Conservation (phyloP, 2,888 invertebrate genomes). For the Chesias legatella region DNA sequence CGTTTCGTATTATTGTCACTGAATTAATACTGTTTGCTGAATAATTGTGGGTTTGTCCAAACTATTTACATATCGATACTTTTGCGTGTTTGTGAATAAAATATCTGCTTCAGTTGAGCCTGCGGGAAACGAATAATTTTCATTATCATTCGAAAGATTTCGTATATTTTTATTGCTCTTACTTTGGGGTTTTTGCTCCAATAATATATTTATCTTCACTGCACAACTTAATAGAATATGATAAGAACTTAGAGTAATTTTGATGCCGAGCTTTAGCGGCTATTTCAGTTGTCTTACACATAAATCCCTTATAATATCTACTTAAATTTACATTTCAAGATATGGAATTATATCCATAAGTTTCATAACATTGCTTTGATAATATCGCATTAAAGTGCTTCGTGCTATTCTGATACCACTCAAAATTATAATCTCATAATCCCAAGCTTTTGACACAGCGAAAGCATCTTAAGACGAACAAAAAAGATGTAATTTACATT, state of each 20-base stretch:
- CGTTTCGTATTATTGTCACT: neutral
- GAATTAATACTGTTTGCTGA: conserved; percentile 1
- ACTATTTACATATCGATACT: neutral
- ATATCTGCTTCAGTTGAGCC: conserved; percentile 41
- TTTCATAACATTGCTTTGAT: too few relatives aligned
- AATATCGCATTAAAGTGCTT: too few relatives aligned
- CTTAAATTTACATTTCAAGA: too few relatives aligned
- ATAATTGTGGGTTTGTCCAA: neutral
- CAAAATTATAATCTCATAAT: conserved; percentile 18
- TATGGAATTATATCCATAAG: too few relatives aligned
- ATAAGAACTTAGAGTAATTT: conserved; percentile 11
- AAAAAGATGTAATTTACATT: conserved; percentile 32
- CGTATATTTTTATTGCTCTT: conserved; percentile 48
- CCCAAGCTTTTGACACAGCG: conserved; percentile 18
- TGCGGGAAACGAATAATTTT: conserved; percentile 43
- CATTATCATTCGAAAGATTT: conserved; percentile 54
- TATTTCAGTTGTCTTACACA: too few relatives aligned
- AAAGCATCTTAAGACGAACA: conserved; percentile 15
- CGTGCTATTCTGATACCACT: neutral
- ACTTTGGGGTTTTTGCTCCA: conserved; percentile 37
- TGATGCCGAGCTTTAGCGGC: conserved; percentile 2
- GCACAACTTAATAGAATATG: conserved; percentile 24
- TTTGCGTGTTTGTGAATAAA: conserved; percentile 30
- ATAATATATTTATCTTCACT: conserved; percentile 35
- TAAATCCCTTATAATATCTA: too few relatives aligned